Base-by-base conservation (phyloP, 2,797 vertebrate species). In the Arrhamphus sclerolepis region DNA sequence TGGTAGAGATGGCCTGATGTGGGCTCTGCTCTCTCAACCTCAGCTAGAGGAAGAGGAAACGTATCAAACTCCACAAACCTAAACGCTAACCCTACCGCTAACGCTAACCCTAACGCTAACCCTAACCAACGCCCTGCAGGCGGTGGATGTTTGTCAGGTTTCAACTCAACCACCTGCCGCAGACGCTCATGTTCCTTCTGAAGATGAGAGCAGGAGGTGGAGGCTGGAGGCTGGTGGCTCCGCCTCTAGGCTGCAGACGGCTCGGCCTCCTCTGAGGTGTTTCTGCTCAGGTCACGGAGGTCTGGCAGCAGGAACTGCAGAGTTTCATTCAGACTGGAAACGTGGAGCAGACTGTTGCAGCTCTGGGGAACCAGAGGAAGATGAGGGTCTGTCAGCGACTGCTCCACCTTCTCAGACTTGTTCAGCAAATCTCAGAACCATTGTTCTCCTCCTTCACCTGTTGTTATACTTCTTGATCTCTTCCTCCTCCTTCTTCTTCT, bases 1-100 rank as follows among this genome's bases (percentile, higher is more conserved):
- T 47, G 72, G 84, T 69, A 81, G 46, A 20, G 71, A 62, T 46
- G 24, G 9, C 85, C 79, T 82, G 76, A 83, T 88, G 89, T 70
- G 85, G 89, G 71, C 20, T 70, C 44, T 41, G n/a, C 63, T 49
- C 34, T 17, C 24, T 38, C 56, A 28, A 6, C 61, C 54, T 44
- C 43, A 1, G 49, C 34, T 20, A 39, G 38, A 18, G 40, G n/a
- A 43, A 28, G 19, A 57, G 56, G 53, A 59, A 70, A 34, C 31
- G 10, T 34, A 34, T n/a, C 7, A 31, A 9, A 31, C 6, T 31
- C 29, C 29, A 0, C 47, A 44, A 20, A 48, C 38, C 5, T 6
- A 14, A 6, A 1, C 14, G 0, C 34, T 66, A 62, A 70, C 65
- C 50, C 56, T 0, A 7, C n/a, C n/a, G n/a, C n/a, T n/a, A n/a